Percentiles rank a stretch among this genome's conserved stretches.
Evolutionary conservation across 1,140 invertebrate species (phyloP).

Genomic region (Eueides isabella): DNA sequence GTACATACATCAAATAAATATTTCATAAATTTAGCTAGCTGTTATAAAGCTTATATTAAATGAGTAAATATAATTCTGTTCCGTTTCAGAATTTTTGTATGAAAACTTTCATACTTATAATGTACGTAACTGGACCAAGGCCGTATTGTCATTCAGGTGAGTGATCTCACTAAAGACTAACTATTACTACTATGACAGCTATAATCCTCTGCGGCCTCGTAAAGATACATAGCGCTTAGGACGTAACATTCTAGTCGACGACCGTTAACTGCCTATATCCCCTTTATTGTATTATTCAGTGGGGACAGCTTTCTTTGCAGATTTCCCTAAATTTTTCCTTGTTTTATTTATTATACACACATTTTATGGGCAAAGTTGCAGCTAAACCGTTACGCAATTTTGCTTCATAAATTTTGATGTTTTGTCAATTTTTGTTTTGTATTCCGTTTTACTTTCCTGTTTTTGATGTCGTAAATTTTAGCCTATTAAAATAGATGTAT

Average conservation of each 20-base stretch:
- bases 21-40: no score
- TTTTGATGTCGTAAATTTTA: background rate
- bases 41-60: no score
- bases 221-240: conserved; percentile 38
- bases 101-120: background rate
- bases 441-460: background rate
- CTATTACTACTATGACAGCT: background rate
- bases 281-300: conserved; percentile 18
- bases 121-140: background rate
- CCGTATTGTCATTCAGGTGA: background rate
- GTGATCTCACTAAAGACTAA: conserved; percentile 2
- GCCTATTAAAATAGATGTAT: no score
- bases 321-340: background rate
- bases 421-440: background rate
- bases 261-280: conserved; percentile 22
- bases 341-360: conserved; percentile 1
- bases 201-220: conserved; percentile 29
- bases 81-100: no score
- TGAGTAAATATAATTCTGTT: no score
- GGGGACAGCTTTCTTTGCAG: conserved; percentile 8
- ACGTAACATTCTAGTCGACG: conserved; percentile 23
- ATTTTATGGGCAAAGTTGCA: background rate
- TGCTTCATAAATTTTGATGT: background rate
- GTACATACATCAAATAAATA: no score
- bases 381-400: background rate